Evolutionary conservation across 2,113 vertebrate species (phyloP).

Genomic region (Clarias gariepinus): DNA sequence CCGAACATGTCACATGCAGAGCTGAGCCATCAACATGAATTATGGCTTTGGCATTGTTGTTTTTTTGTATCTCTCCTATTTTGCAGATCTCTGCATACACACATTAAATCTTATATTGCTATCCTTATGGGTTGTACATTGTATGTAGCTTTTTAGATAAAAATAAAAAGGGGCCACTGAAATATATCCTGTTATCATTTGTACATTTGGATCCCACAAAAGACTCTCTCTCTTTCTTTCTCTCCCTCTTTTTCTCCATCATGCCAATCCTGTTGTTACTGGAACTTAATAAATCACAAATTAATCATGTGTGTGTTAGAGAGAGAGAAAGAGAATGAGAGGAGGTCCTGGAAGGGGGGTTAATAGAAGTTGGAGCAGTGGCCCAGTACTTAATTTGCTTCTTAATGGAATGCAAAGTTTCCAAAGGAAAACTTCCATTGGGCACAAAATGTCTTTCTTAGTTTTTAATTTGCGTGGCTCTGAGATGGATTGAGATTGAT

Average conservation of each 20-base stretch:
- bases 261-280: slow-evolving; percentile 55
- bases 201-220: not conserved
- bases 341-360: slow-evolving; percentile 36
- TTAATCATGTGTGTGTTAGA: slow-evolving; percentile 52
- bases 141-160: not conserved
- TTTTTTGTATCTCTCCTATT: not conserved
- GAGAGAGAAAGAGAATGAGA: slow-evolving; percentile 33
- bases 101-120: not conserved
- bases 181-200: not conserved
- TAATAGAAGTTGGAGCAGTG: slow-evolving; percentile 59
- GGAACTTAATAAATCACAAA: slow-evolving; percentile 74
- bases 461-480: slow-evolving; percentile 66
- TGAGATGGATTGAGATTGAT: slow-evolving; percentile 74
- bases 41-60: slow-evolving; percentile 54
- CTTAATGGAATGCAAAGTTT: slow-evolving; percentile 75
- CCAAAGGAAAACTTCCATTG: slow-evolving; percentile 76
- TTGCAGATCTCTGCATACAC: slow-evolving; percentile 9
- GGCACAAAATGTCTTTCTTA: slow-evolving; percentile 72
- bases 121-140: not conserved
- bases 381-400: slow-evolving; percentile 71
- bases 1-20: slow-evolving; percentile 59
- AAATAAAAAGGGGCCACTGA: not conserved
- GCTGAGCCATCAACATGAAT: slow-evolving; percentile 64
- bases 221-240: not conserved
- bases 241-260: slow-evolving; percentile 1